Base-by-base conservation (phyloP, 92 coral and sea anemone genomes). In the Meandrina meandrites region DNA sequence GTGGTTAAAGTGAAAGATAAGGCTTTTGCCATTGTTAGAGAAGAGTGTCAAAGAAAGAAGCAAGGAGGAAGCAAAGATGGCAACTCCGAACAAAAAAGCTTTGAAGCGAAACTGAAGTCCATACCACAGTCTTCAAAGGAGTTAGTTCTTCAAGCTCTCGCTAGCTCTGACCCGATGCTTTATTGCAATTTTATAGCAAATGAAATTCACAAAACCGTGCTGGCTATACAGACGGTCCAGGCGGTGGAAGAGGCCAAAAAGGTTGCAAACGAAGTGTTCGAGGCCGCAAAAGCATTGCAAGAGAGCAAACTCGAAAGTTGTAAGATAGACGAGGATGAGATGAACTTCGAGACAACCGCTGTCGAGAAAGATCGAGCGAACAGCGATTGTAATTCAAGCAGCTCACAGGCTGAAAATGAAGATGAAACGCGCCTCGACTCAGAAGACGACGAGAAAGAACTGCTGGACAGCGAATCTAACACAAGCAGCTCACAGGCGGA, bases 261-360 rank as follows among this genome's bases (percentile, higher is more conserved):
- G 10, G 36, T 76, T 31, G 62, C 82, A 28, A 22, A 77, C 4
- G 15, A 27, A n/a, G 81, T 85, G 24, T 42, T 21, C 0, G 45
- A 40, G 40, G 81, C 82, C 14, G 82, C 88, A 15, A 85, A 85
- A 42, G 75, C 24, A 0, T 9, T 58, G 31, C 58, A 31, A 77
- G 71, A 36, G 73, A 15, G 57, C 24, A 66, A 56, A 57, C 30
- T 42, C 16, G 27, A 54, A 10, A 32, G 40, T 18, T 75, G 42
- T 2, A 13, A 24, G 48, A 54, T 16, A 24, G 72, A 53, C 0
- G 72, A 53, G 19, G 70, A 1, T 11, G 71, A 12, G 18, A 56
- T 4, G 30, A 56, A 58, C 16, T 21, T 27, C 1, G 42, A 54
- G 47, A 17, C 21, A 32, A 37, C 24, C 31, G 68, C 18, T 72